Percentiles rank a stretch among this genome's conserved stretches.
phyloP scores from a whole-genome alignment of 2,113 vertebrate genomes.

The Geococcyx californianus region DNA sequence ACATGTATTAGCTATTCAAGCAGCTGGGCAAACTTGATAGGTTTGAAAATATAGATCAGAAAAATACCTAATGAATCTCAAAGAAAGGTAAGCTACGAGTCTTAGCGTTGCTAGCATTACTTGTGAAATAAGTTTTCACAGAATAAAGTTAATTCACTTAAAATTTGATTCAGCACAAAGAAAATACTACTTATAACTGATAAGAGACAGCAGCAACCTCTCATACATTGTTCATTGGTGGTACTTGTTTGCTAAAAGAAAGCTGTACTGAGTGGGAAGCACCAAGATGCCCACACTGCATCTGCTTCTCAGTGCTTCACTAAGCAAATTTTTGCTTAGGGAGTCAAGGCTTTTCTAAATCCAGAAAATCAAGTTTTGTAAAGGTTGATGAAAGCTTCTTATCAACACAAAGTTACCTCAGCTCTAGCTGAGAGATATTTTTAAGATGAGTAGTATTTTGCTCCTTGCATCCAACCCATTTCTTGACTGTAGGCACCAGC shows the following conservation, averaged over 20 bases:
- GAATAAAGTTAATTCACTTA: background rate
- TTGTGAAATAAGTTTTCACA: background rate
- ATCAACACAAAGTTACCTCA: conserved; percentile 29
- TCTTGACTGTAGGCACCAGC: background rate
- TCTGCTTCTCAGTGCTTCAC: conserved; percentile 54
- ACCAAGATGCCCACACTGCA: conserved; percentile 58
- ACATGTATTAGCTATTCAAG: background rate
- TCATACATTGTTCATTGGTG: conserved; percentile 15
- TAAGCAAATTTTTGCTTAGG: conserved; percentile 33
- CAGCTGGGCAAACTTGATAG: background rate
- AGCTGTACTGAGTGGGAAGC: conserved; percentile 53
- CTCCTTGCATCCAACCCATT: conserved; percentile 22
- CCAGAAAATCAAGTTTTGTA: conserved; percentile 52
- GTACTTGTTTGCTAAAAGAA: conserved; percentile 29
- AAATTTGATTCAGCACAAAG: background rate
- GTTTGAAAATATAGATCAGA: background rate
- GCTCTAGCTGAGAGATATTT: conserved; percentile 30
- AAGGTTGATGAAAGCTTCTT: conserved; percentile 51
- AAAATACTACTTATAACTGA: background rate
- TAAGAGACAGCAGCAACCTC: conserved; percentile 4
- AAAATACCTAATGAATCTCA: background rate
- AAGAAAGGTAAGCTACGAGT: background rate
- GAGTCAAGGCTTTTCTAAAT: conserved; percentile 52
- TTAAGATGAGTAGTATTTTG: conserved; percentile 40
- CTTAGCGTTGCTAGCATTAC: background rate